A percentile compares a stretch with the other conserved stretches of the same genome.
Evolutionary conservation across 2,797 vertebrate genomes (phyloP).

Genomic region (Esox masquinongy): DNA sequence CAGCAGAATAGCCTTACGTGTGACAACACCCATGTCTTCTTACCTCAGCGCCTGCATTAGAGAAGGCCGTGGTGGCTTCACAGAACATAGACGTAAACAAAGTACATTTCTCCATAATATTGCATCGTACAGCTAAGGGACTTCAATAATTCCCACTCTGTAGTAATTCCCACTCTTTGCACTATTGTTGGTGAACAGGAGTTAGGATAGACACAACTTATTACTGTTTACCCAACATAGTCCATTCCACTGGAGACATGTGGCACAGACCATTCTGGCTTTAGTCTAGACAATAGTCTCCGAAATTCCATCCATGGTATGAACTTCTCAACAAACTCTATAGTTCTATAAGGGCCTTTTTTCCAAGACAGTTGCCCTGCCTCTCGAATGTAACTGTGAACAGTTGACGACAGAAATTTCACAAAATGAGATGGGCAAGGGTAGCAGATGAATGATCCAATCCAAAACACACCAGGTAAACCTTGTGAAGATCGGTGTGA

Average conservation of each 20-base stretch:
- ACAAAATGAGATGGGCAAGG: too few species aligned
- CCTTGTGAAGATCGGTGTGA: too few species aligned
- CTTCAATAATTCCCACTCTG: slow-evolving; percentile 1
- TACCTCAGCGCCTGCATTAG: slow-evolving; percentile 6
- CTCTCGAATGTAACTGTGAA: too few species aligned
- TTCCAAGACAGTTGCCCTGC: neutral
- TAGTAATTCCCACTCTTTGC: slow-evolving; percentile 18
- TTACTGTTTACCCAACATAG: slow-evolving; percentile 24
- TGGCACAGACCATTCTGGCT: neutral
- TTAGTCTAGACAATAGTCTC: neutral
- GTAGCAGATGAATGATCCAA: too few species aligned
- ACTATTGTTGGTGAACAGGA: neutral
- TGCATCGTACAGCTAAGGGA: neutral
- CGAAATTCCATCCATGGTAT: neutral
- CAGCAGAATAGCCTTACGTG: neutral
- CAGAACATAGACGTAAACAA: slow-evolving; percentile 35
- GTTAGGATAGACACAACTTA: slow-evolving; percentile 10
- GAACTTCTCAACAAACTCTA: neutral
- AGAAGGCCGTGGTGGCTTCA: slow-evolving; percentile 7
- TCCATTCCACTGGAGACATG: neutral
- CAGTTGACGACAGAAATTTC: too few species aligned
- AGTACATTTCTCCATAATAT: slow-evolving; percentile 7
- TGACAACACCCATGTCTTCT: neutral
- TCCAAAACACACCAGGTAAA: too few species aligned
- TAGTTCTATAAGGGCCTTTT: neutral